These are phyloP conservation scores for Aphyosemion australe DNA, from an alignment of 2,113 vertebrate genomes.

Conservation along the genomic window DNA sequence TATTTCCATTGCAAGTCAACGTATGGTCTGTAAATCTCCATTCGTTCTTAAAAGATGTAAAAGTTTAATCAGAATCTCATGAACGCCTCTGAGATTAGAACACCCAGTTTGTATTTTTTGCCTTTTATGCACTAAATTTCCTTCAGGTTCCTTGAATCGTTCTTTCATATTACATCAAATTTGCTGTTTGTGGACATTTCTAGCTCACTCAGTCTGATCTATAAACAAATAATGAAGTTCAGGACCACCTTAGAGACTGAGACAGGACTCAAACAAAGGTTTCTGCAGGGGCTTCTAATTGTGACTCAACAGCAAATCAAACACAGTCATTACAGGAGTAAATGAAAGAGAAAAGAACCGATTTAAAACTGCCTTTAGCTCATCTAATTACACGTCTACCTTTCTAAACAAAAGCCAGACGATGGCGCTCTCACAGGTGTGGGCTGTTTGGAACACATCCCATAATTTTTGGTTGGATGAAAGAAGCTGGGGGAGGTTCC, in stretches of 20 bases:
- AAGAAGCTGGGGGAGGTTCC: not conserved
- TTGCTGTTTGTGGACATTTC: no score
- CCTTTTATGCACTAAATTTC: not conserved
- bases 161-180: not conserved
- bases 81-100: not conserved
- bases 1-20: no score
- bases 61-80: not conserved
- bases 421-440: not conserved
- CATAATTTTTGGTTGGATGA: not conserved
- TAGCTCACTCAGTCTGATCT: no score
- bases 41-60: not conserved
- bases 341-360: constrained; percentile 22
- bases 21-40: not conserved
- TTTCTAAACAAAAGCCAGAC: not conserved
- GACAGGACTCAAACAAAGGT: no score
- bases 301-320: not conserved
- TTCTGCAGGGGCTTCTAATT: no score
- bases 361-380: constrained; percentile 4
- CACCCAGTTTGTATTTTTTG: not conserved
- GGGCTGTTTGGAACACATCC: not conserved
- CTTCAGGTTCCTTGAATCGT: not conserved
- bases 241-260: no score
- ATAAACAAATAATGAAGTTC: no score
- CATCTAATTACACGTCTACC: constrained; percentile 20
- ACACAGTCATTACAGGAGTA: constrained; percentile 18